Evolutionary conservation across 1,140 invertebrate genomes (phyloP).

Genomic region (Dufourea novaeangliae): DNA sequence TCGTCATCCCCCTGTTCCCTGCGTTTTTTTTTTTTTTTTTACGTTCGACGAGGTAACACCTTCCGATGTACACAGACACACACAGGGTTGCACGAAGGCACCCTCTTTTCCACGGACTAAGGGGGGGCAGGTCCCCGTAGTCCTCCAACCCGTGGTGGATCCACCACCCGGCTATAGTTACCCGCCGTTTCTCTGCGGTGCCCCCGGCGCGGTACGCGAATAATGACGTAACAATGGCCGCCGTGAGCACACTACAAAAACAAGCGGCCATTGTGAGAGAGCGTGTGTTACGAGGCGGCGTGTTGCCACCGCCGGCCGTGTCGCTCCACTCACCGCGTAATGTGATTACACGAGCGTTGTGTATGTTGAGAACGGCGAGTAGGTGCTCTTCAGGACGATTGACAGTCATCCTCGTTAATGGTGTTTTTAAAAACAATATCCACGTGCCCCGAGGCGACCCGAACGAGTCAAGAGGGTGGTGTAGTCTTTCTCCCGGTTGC

Average conservation of each 20-base stretch:
- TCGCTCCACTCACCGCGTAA: slow-evolving; percentile 63
- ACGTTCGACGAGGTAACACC: slow-evolving; percentile 63
- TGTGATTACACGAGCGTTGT: slow-evolving; percentile 78
- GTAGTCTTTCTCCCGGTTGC: too few species aligned
- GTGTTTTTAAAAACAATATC: slow-evolving; percentile 82
- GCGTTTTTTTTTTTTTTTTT: not conserved
- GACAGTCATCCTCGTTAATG: slow-evolving; percentile 81
- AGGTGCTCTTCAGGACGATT: slow-evolving; percentile 74
- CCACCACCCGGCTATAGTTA: slow-evolving; percentile 51
- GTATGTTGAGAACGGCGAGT: slow-evolving; percentile 60
- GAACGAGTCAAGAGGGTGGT: slow-evolving; percentile 53
- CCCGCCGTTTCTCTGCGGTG: slow-evolving; percentile 57
- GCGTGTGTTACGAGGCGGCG: slow-evolving; percentile 62
- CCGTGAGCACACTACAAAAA: slow-evolving; percentile 76
- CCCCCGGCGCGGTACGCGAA: slow-evolving; percentile 71
- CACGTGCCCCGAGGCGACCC: slow-evolving; percentile 66
- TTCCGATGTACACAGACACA: slow-evolving; percentile 53
- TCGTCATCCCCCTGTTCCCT: not conserved
- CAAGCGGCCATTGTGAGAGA: slow-evolving; percentile 76
- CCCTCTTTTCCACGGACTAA: slow-evolving; percentile 5
- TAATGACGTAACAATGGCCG: slow-evolving; percentile 81
- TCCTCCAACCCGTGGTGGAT: slow-evolving; percentile 54
- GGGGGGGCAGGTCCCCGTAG: slow-evolving; percentile 56
- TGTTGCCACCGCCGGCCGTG: slow-evolving; percentile 46
- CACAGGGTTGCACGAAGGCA: not conserved